phyloP scores from a whole-genome alignment of 2,888 invertebrate species.

The Drosophila limbata region DNA sequence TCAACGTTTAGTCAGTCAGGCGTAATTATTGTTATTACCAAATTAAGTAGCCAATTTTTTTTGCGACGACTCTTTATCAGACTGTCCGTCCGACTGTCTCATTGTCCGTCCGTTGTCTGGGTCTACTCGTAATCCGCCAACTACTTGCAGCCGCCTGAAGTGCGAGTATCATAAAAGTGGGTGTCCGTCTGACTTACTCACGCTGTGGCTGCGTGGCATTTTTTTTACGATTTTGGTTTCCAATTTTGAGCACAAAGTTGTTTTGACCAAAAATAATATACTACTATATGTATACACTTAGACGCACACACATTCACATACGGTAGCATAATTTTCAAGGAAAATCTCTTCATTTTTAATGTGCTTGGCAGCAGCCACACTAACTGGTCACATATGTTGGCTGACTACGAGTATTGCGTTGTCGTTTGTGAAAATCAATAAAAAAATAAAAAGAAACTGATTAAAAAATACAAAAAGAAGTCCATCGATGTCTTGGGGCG shows the following conservation, averaged over 20 bases:
- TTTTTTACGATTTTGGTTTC: constrained; percentile 63
- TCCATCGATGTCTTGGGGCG: constrained; percentile 25
- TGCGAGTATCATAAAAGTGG: constrained; percentile 62
- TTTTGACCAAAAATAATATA: constrained; percentile 71
- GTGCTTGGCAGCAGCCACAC: constrained; percentile 53
- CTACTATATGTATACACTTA: constrained; percentile 11
- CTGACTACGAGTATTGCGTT: constrained; percentile 41
- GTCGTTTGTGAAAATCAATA: constrained; percentile 64
- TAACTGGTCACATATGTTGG: constrained; percentile 63
- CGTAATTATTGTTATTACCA: constrained; percentile 81
- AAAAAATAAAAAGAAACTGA: constrained; percentile 33
- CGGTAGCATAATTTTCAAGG: constrained; percentile 76
- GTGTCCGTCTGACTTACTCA: constrained; percentile 70
- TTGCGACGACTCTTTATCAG: constrained; percentile 65
- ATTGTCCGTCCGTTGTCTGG: constrained; percentile 16
- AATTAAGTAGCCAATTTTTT: constrained; percentile 81
- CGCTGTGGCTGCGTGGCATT: constrained; percentile 48
- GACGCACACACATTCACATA: constrained; percentile 6
- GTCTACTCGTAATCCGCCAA: constrained; percentile 68
- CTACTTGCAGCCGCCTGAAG: constrained; percentile 50
- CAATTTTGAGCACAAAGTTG: constrained; percentile 78
- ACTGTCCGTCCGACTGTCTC: constrained; percentile 14
- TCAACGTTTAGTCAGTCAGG: constrained; percentile 78
- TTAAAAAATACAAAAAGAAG: constrained; percentile 22
- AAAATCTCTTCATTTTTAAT: constrained; percentile 81